Percentiles rank a stretch among this genome's conserved stretches.
Conservation (phyloP, 92 coral and sea anemone genomes). For the Porites evermanni region DNA sequence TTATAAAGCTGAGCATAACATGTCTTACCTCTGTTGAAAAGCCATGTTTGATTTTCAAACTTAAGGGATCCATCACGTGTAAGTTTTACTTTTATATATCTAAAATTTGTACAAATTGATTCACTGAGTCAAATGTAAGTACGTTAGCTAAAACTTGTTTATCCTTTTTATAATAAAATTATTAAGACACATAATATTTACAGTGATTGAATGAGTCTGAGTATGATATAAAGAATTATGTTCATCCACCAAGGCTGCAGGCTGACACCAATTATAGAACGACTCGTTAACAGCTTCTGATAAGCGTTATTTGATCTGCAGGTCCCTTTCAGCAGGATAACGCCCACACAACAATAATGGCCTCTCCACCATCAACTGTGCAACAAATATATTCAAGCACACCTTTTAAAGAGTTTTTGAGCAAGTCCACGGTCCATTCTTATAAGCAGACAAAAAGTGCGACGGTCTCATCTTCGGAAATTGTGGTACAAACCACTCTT, state of each 20-base stretch:
- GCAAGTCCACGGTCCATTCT: not conserved
- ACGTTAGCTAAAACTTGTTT: not conserved
- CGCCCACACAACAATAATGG: not conserved
- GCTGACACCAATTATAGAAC: too few relatives aligned
- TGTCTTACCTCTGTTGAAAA: constrained; percentile 20
- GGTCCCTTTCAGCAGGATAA: not conserved
- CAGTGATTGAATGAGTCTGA: too few relatives aligned
- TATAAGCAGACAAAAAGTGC: not conserved
- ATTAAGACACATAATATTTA: too few relatives aligned
- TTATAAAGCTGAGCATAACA: constrained; percentile 30
- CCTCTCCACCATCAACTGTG: not conserved
- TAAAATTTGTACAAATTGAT: not conserved
- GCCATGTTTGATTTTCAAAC: constrained; percentile 32
- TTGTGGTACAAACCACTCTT: not conserved
- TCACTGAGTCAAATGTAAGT: not conserved
- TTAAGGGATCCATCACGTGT: constrained; percentile 23
- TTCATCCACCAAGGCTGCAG: too few relatives aligned
- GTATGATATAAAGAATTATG: too few relatives aligned
- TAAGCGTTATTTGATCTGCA: not conserved
- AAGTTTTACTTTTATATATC: not conserved
- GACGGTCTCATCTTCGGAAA: not conserved
- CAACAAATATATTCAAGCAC: not conserved
- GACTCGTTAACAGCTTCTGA: not conserved
- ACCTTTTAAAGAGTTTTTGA: not conserved
- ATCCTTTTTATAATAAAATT: too few relatives aligned